Evolutionary conservation across 2,797 vertebrate genomes (phyloP), one percentile per base, ranked within the genome.

Genomic region (Falco biarmicus): DNA sequence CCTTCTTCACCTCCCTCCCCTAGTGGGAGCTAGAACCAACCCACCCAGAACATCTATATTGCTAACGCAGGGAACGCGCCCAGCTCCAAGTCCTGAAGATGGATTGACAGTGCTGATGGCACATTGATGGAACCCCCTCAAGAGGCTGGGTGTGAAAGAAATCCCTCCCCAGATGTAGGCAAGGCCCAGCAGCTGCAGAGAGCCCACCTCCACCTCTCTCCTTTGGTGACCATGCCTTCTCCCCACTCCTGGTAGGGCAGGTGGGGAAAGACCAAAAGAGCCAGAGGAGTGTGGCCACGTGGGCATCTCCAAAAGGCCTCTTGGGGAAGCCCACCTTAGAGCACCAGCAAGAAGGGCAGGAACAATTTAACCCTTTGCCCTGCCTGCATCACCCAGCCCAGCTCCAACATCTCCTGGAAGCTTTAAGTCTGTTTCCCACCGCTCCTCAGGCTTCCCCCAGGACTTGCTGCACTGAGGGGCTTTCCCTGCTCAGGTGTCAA

Each of bases 21-120:
- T 54, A 6, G 3, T 6, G 6, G n/a, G 10, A 60, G n/a, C 12
- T 9, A 25, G 64, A 93, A 76, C 32, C 51, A 91, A 34, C 18
- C 84, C 64, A 65, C 32, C 53, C 66, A 79, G 54, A 75, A 28
- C 20, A 61, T 11, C 71, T 54, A 15, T 43, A 70, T 41, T 32
- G 77, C 82, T 77, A 61, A 84, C 11, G 8, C 43, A 79, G 65
- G 68, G 71, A 88, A 45, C 3, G 28, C 37, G 73, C 75, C 84
- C 77, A 89, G 68, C 84, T 83, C 56, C 54, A 78, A 39, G 25
- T 78, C 89, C 85, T 32, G 20, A 77, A 69, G 74, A 56, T 60
- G 63, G 74, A 95, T 95, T 96, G 84, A 70, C 31, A 50, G 88
- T 57, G 64, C 75, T 93, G 84, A 87, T 59, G 57, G 90, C 83